phyloP scores from a whole-genome alignment of 2,888 invertebrate species.

The Pocota personata region DNA sequence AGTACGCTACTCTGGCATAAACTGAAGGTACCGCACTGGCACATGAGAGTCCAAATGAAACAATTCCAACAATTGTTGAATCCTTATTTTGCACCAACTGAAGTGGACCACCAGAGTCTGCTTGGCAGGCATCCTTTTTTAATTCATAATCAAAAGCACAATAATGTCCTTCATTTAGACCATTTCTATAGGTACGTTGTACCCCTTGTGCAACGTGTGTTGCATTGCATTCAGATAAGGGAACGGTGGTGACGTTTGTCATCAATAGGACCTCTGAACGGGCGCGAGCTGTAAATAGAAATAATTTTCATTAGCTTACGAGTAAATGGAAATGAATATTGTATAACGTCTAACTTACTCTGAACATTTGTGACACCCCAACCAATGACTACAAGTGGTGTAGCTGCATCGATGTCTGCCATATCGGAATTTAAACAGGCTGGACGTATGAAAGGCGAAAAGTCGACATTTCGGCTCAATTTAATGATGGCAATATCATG shows the following conservation, averaged over 20 bases:
- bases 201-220: slow-evolving; percentile 38
- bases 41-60: slow-evolving; percentile 76
- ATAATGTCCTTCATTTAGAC: slow-evolving; percentile 48
- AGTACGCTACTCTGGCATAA: slow-evolving; percentile 75
- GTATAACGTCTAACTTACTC: slow-evolving; percentile 74
- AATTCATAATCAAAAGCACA: slow-evolving; percentile 74
- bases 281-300: slow-evolving; percentile 59
- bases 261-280: slow-evolving; percentile 71
- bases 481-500: slow-evolving; percentile 79
- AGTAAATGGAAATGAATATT: background rate
- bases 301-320: background rate
- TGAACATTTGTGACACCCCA: slow-evolving; percentile 78
- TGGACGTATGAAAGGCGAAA: slow-evolving; percentile 74
- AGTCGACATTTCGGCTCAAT: slow-evolving; percentile 72
- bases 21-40: slow-evolving; percentile 43
- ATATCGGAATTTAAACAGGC: slow-evolving; percentile 76
- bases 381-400: slow-evolving; percentile 78
- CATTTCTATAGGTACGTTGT: slow-evolving; percentile 48
- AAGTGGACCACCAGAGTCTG: slow-evolving; percentile 76
- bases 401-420: slow-evolving; percentile 75
- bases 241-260: slow-evolving; percentile 74
- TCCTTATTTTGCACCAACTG: slow-evolving; percentile 44
- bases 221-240: slow-evolving; percentile 63
- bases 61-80: slow-evolving; percentile 74
- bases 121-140: slow-evolving; percentile 74